Percentiles rank a stretch among this genome's conserved stretches.
Conservation (phyloP, 2,113 vertebrate species). For the Burhinus bistriatus region DNA sequence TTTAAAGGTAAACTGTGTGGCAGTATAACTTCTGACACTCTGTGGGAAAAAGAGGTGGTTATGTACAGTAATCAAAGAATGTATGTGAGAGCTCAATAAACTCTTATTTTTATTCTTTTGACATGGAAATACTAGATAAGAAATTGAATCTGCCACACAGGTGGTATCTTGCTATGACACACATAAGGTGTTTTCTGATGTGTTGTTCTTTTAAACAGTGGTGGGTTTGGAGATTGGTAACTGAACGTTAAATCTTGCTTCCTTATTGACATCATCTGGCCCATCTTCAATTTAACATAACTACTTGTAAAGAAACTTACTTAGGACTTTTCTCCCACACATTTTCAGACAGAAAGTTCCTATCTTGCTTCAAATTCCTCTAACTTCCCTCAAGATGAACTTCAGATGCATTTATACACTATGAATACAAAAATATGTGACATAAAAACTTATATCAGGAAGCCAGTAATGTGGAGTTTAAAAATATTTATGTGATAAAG, state of each 20-base stretch:
- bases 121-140: neutral
- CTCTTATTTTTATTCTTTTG: neutral
- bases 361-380: neutral
- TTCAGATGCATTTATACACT: neutral
- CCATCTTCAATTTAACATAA: neutral
- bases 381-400: neutral
- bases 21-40: neutral
- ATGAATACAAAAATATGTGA: neutral
- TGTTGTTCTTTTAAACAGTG: neutral
- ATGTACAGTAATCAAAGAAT: neutral
- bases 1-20: neutral
- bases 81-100: neutral
- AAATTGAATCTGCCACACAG: neutral
- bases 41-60: neutral
- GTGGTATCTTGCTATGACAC: accelerated
- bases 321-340: neutral
- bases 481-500: neutral
- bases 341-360: neutral
- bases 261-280: neutral
- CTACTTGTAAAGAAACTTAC: neutral
- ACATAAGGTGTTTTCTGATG: neutral
- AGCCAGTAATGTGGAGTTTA: neutral
- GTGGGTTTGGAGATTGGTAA: neutral
- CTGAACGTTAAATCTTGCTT: neutral
- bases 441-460: neutral